Base-by-base conservation (phyloP, 2,797 vertebrate genomes). In the Presbytis comata region DNA sequence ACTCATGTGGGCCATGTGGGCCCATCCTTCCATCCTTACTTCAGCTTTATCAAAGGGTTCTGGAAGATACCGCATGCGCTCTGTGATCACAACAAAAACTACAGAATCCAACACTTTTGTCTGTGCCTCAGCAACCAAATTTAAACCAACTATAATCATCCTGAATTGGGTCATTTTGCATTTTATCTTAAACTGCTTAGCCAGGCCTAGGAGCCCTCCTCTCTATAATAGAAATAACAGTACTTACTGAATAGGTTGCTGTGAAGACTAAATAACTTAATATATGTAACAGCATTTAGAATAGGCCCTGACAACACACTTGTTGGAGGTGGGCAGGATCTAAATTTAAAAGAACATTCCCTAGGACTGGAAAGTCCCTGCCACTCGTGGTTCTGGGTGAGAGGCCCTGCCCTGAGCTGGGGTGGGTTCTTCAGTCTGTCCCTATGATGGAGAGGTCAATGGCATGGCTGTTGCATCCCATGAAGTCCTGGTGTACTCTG, bases 301-400 rank as follows among this genome's bases (percentile, higher is more conserved):
- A 41, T n/a, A 72, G 24, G 78, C 36, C 41, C 21, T 57, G 4
- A 90, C 46, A 46, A 74, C 46, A 75, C n/a, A 84, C 13, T 75
- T 67, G 36, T 30, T 75, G 36, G 78, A 87, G 88, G 53, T 8
- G 13, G 59, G 17, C 80, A 30, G 24, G 64, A 79, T 85, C 64
- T 97, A 80, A 75, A 85, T 70, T 76, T 59, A 64, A 81, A 39
- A 94, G 39, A 72, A 50, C 22, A 39, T 74, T 89, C 57, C 36
- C 59, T 26, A 44, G 36, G 16, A 17, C 41, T 89, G 57, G 30
- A 82, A 81, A 89, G 67, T 88, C 70, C 81, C 82, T 86, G 86
- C 64, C 70, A 33, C 33, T 74, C 0, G 0, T 30, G 50, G 61
- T 30, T 50, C 83, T 70, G 55, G 53, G 57, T 46, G 72, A 72